Conservation (phyloP, 2,797 vertebrate species). For the Nannoperca australis region DNA sequence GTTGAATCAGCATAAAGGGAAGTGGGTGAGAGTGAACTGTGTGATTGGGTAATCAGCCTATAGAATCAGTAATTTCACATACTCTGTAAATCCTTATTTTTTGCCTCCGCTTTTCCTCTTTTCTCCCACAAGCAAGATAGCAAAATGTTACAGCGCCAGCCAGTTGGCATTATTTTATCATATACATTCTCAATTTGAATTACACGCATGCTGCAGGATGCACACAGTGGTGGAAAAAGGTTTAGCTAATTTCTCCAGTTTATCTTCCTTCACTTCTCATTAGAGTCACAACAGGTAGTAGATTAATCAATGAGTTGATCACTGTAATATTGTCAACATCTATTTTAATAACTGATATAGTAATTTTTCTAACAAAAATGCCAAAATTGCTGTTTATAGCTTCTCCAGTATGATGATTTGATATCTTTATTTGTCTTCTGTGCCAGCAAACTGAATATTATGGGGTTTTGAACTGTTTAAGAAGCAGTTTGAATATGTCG, state of each 20-base stretch:
- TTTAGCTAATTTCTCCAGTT: not conserved
- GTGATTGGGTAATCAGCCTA: conserved; percentile 8
- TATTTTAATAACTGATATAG: not conserved
- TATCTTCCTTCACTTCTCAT: not conserved
- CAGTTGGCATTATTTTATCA: not conserved
- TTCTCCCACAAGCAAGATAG: not conserved
- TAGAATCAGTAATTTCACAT: conserved; percentile 30
- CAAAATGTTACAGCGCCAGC: not conserved
- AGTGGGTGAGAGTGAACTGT: not conserved
- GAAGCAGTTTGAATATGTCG: not conserved
- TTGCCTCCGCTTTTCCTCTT: not conserved
- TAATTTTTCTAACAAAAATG: not conserved
- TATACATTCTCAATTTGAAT: not conserved
- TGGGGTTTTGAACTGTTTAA: not conserved
- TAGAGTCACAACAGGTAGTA: not conserved
- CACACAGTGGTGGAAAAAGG: not conserved
- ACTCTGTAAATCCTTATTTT: not conserved
- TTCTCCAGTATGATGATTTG: not conserved
- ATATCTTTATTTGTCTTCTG: not conserved
- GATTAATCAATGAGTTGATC: not conserved
- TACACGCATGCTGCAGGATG: not conserved
- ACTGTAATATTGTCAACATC: too few relatives aligned
- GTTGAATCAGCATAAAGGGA: conserved; percentile 15
- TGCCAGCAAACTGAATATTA: not conserved
- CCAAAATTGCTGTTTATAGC: not conserved